These are phyloP conservation scores for Siderastrea radians DNA, from an alignment of 92 coral and sea anemone genomes.

Conservation along the genomic window DNA sequence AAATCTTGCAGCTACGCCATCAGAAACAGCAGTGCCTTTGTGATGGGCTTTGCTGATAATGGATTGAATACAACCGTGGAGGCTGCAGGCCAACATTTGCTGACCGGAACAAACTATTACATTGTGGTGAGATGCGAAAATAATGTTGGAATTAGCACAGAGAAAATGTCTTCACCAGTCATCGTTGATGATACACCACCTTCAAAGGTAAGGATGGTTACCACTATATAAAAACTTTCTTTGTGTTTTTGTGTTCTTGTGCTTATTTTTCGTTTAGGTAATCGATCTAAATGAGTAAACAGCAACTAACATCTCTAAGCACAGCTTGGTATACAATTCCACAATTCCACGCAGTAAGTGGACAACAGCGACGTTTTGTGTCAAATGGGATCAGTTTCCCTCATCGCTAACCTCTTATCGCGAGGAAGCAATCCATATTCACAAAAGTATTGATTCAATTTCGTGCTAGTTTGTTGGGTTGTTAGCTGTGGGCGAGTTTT, in stretches of 20 bases:
- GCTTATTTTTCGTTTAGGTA: too few relatives aligned
- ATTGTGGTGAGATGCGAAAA: constrained; percentile 78
- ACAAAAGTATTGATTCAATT: too few relatives aligned
- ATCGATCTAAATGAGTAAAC: too few relatives aligned
- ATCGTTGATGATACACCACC: constrained; percentile 93
- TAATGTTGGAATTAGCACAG: constrained; percentile 68
- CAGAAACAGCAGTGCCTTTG: constrained; percentile 40
- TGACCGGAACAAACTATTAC: constrained; percentile 77
- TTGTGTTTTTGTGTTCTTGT: neutral
- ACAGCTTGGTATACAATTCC: too few relatives aligned
- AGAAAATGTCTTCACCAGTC: constrained; percentile 59
- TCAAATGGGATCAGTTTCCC: too few relatives aligned
- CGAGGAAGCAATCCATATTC: too few relatives aligned
- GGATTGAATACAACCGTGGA: constrained; percentile 33
- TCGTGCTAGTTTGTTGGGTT: too few relatives aligned
- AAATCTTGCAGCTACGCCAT: constrained; percentile 74
- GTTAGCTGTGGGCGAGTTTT: too few relatives aligned
- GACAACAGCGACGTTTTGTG: too few relatives aligned
- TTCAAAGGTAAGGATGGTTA: constrained; percentile 61
- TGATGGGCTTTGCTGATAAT: constrained; percentile 45
- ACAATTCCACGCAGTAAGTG: too few relatives aligned
- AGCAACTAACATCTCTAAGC: too few relatives aligned
- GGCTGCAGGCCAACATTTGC: constrained; percentile 59
- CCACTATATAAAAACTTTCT: neutral
- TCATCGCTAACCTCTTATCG: too few relatives aligned